These are phyloP conservation scores for Cynopterus sphinx DNA, from an alignment of 2,797 vertebrate genomes.

Conservation along the genomic window DNA sequence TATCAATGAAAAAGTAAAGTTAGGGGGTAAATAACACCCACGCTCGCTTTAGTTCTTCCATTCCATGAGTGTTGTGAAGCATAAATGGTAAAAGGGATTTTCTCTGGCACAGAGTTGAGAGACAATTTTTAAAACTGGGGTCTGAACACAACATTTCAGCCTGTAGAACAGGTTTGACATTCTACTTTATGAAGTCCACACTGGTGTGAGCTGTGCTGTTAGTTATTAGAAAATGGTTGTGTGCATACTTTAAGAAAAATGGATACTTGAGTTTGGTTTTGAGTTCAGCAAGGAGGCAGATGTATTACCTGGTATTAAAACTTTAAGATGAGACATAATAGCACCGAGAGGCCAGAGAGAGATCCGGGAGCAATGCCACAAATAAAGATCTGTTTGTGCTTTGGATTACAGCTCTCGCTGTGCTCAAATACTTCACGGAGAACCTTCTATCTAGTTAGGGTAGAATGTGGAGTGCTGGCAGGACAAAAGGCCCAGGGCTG, in stretches of 20 bases:
- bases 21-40: background rate
- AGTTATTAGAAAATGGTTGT: background rate
- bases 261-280: background rate
- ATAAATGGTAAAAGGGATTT: background rate
- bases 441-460: background rate
- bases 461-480: background rate
- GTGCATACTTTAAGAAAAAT: conserved; percentile 20
- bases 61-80: background rate
- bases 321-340: background rate
- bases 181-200: background rate
- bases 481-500: background rate
- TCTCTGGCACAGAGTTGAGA: background rate
- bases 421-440: background rate
- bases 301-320: background rate
- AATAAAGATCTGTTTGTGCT: background rate
- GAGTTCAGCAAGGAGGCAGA: background rate
- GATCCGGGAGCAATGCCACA: background rate
- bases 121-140: background rate
- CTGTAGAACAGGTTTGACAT: background rate
- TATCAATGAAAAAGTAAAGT: background rate
- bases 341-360: background rate
- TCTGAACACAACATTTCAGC: background rate
- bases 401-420: background rate
- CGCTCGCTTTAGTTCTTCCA: background rate
- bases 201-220: background rate